Base-by-base conservation (phyloP, 2,888 invertebrate genomes). In the Standfussiana lucernea region DNA sequence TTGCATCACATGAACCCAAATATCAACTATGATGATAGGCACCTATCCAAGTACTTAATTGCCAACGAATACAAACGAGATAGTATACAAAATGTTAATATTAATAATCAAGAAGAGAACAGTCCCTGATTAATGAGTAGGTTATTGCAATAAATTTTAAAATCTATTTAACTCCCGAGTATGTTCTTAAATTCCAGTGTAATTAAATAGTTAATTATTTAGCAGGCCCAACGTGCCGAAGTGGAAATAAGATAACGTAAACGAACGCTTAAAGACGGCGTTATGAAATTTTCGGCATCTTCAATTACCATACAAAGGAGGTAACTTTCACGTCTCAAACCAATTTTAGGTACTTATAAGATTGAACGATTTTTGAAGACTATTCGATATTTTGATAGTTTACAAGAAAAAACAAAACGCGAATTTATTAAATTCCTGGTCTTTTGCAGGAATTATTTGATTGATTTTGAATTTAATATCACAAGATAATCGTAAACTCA, bases 161-260 rank as follows among this genome's bases (percentile, higher is more conserved):
- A 74, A 83, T 67, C 40, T 72, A 72, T 71, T 79, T 72, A 71
- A 40, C 24, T 76, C 72, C 66, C 66, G 70, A 79, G 77, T 78
- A 80, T 76, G 76, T 80, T 75, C 77, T 81, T 78, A 84, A 79
- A 77, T 79, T 76, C 56, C 72, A 62, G 13, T 73, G 66, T 82
- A 87, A 86, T 86, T 73, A 86, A 78, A 80, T 75, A 53, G 71
- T 79, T 80, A 81, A 86, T 86, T 84, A 86, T 88, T 86, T 64
- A 81, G 53, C 74, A 75, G 56, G 64, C 67, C 18, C 62, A 79
- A 71, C 59, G 79, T 75, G 77, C 61, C 74, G 66, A 79, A 81
- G 65, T 80, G 77, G 69, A 80, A 78, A 84, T 84, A 81, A 80
- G 62, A 75, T 80, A 76, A 64, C 42, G 59, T 80, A 72, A 80